Base-by-base conservation (phyloP, 2,888 invertebrate species). In the Entomobrya proxima region DNA sequence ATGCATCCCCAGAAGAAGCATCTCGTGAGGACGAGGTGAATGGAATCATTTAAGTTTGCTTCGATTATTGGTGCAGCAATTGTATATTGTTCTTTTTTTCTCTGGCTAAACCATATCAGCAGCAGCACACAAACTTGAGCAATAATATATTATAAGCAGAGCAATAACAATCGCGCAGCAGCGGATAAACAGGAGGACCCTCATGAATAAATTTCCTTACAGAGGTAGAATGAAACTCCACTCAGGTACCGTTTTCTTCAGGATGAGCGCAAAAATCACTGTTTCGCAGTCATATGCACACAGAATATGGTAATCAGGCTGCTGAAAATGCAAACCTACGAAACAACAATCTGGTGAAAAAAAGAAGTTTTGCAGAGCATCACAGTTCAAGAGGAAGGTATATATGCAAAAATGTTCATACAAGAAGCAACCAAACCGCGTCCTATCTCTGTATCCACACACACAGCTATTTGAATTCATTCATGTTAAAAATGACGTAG, bases 31-130 rank as follows among this genome's bases (percentile, higher is more conserved):
- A 79, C 27, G 21, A 75, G 82, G 82, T 82, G 82, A 82, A 82
- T 82, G 82, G 50, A 82, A 82, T 82, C 82, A 82, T 82, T 82
- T 81, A 81, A 74, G 47, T 21, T 50, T 78, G 18, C 35, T 78
- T 78, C 67, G 78, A 78, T 78, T 78, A 61, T 47, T 64, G 61
- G 35, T 75, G 75, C 75, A n/a, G n/a, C n/a, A 47, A 72, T 69
- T 44, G 44, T 69, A n/a, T n/a, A 35, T 47, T 72, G 2, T 47
- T 72, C 21, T 1, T 61, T 27, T 30, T 61, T 21, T 5, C 15
- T n/a, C 35, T 21, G 35, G 18, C 18, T 64, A 4, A 52, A 1
- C n/a, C 13, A 52, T 52, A 52, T 18, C n/a, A 3, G 58, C 15
- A 1, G 35, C n/a, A 21, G n/a, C 58, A 35, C 15, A 58, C 1